Evolutionary conservation across 2,797 vertebrate species (phyloP).

Genomic region (Gymnodraco acuticeps): DNA sequence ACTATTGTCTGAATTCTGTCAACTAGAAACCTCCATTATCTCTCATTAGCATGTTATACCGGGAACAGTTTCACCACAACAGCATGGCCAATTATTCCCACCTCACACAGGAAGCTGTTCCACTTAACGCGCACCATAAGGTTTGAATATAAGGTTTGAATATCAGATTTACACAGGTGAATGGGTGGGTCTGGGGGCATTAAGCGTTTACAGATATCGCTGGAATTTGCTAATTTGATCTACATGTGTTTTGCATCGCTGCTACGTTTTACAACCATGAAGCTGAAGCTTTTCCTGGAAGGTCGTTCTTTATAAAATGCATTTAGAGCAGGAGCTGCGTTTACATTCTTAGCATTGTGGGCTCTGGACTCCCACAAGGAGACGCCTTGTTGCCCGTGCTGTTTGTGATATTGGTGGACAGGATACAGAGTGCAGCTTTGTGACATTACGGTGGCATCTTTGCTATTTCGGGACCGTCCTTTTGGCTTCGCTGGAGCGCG

Average conservation of each 20-base stretch:
- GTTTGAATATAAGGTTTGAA: too few relatives aligned
- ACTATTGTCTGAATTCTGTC: slow-evolving; percentile 46
- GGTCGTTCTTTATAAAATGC: neutral
- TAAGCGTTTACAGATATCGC: neutral
- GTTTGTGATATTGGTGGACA: slow-evolving; percentile 6
- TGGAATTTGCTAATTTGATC: slow-evolving; percentile 15
- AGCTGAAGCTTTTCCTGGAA: slow-evolving; percentile 1
- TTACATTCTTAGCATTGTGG: slow-evolving; percentile 32
- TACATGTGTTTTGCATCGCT: slow-evolving; percentile 1
- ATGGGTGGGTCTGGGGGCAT: neutral
- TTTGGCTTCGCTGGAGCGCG: slow-evolving; percentile 20
- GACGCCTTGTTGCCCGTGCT: slow-evolving; percentile 12
- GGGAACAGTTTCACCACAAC: slow-evolving; percentile 11
- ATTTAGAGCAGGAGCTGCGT: slow-evolving; percentile 22
- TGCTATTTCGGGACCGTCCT: slow-evolving; percentile 32
- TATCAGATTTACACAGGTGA: neutral
- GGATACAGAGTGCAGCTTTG: slow-evolving; percentile 9
- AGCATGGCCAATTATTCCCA: slow-evolving; percentile 6
- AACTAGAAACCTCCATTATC: slow-evolving; percentile 40
- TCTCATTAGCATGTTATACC: slow-evolving; percentile 13
- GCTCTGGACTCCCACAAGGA: neutral
- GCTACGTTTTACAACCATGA: neutral
- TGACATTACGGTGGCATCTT: slow-evolving; percentile 34
- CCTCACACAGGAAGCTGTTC: slow-evolving; percentile 6
- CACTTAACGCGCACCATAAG: neutral